Evolutionary conservation across 2,113 vertebrate genomes (phyloP).

Genomic region (Heptranchias perlo): DNA sequence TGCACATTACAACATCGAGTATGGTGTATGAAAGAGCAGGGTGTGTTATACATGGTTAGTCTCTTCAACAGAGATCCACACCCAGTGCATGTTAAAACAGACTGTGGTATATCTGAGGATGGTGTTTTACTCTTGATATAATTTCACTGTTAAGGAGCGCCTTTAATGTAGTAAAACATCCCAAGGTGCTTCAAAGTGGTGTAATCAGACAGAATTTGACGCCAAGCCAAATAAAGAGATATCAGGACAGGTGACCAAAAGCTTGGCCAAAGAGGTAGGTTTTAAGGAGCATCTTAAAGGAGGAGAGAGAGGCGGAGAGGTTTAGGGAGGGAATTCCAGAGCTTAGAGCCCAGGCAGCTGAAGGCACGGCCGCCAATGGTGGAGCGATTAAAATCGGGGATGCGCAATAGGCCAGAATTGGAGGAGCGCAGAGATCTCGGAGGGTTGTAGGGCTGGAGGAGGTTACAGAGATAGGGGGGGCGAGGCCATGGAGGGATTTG

Average conservation of each 20-base stretch:
- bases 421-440: background rate
- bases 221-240: background rate
- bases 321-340: background rate
- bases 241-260: background rate
- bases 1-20: background rate
- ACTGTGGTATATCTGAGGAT: background rate
- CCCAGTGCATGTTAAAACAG: background rate
- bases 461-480: background rate
- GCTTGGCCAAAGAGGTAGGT: background rate
- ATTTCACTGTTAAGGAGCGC: background rate
- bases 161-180: no score
- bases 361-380: background rate
- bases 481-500: background rate
- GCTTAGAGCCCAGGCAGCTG: background rate
- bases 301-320: background rate
- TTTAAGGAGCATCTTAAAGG: background rate
- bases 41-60: no score
- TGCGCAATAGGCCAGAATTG: background rate
- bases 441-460: background rate
- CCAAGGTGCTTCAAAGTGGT: background rate
- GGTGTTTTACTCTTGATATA: background rate
- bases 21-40: background rate
- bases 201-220: background rate
- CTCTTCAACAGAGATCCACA: background rate
- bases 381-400: background rate